Evolutionary conservation across 2,888 invertebrate genomes (phyloP).

Genomic region (Morinoia aosen): DNA sequence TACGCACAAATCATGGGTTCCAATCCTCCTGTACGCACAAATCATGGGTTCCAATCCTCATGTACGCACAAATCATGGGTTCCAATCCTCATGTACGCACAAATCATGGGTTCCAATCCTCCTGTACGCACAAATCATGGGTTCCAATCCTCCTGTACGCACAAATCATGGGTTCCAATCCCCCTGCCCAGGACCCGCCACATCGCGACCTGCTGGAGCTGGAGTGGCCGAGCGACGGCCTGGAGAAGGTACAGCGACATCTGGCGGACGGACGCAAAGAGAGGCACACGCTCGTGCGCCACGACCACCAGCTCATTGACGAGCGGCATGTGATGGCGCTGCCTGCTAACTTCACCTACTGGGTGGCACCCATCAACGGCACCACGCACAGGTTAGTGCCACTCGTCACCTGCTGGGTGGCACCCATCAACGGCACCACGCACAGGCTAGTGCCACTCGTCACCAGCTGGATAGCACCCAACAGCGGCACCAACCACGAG

Average conservation of each 20-base stretch:
- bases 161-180: not conserved
- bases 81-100: no score
- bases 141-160: not conserved
- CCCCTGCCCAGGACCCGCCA: not conserved
- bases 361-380: not conserved
- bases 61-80: no score
- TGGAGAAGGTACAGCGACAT: not conserved
- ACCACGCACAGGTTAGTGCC: not conserved
- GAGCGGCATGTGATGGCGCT: not conserved
- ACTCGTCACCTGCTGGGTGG: not conserved
- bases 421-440: conserved; percentile 13
- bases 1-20: no score
- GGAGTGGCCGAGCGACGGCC: conserved; percentile 27
- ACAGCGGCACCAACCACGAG: not conserved
- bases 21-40: no score
- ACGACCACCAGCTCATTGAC: conserved; percentile 25
- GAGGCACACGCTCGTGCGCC: not conserved
- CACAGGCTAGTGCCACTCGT: not conserved
- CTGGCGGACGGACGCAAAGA: not conserved
- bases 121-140: no score
- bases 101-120: no score
- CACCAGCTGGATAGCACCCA: not conserved
- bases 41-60: no score
- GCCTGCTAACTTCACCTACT: not conserved
- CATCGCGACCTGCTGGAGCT: conserved; percentile 28